Percentiles rank a stretch among this genome's conserved stretches.
phyloP scores from a whole-genome alignment of 2,888 invertebrate genomes.

The Nasonia oneida region DNA sequence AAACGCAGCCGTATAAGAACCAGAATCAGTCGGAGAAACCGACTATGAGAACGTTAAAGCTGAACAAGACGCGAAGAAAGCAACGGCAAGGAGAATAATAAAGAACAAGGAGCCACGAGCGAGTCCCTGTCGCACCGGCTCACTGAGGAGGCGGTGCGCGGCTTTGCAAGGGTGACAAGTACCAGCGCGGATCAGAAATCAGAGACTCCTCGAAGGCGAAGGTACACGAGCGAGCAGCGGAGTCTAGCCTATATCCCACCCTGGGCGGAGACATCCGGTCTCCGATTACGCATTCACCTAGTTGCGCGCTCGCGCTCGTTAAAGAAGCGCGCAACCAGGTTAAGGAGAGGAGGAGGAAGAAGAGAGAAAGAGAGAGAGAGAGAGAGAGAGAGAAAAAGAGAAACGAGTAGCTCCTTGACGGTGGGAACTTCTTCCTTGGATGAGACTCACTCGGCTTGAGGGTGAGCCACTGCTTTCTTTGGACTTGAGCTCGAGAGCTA shows the following conservation, averaged over 20 bases:
- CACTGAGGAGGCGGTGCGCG: slow-evolving; percentile 66
- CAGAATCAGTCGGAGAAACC: slow-evolving; percentile 25
- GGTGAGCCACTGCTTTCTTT: neutral
- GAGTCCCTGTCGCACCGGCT: neutral
- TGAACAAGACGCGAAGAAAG: neutral
- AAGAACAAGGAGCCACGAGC: neutral
- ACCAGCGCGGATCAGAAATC: slow-evolving; percentile 78
- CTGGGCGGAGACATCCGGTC: slow-evolving; percentile 79
- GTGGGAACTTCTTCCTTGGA: slow-evolving; percentile 68
- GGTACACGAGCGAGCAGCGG: slow-evolving; percentile 63
- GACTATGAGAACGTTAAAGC: slow-evolving; percentile 40
- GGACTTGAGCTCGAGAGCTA: neutral
- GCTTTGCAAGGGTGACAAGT: slow-evolving; percentile 72
- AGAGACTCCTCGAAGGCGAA: slow-evolving; percentile 71
- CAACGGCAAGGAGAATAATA: neutral
- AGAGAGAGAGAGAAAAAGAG: slow-evolving; percentile 55
- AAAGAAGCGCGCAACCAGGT: slow-evolving; percentile 51
- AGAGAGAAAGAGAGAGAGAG: slow-evolving; percentile 59
- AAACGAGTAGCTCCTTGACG: slow-evolving; percentile 57
- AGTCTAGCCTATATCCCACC: neutral
- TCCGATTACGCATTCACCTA: slow-evolving; percentile 77
- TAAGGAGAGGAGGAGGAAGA: slow-evolving; percentile 37
- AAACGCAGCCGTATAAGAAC: slow-evolving; percentile 24
- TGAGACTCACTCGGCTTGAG: slow-evolving; percentile 1
- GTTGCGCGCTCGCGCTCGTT: slow-evolving; percentile 57